Conservation (phyloP, 2,888 invertebrate species). For the Cataglyphis livida region DNA sequence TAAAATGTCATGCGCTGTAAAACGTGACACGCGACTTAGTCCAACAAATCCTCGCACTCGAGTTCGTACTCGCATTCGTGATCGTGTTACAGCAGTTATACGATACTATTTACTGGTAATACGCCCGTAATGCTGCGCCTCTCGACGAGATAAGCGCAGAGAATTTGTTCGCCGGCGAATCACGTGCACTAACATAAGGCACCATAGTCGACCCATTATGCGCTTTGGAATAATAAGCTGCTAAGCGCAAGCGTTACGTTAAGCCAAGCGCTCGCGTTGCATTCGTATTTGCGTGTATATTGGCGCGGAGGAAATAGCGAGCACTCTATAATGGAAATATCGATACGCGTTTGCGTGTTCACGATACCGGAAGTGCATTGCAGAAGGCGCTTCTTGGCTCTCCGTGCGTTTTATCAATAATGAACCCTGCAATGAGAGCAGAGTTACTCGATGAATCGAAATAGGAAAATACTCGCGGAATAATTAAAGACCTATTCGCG, state of each 20-base stretch:
- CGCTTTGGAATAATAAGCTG: conserved; percentile 48
- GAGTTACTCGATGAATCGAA: background rate
- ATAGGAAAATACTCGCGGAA: background rate
- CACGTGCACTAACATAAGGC: conserved; percentile 31
- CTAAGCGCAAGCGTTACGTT: conserved; percentile 27
- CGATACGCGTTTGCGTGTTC: conserved; percentile 13
- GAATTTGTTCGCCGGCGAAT: conserved; percentile 49
- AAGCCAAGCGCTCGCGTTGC: background rate
- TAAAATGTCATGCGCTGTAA: conserved; percentile 15
- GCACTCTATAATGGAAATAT: background rate
- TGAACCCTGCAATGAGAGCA: conserved; percentile 5
- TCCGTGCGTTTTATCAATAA: conserved; percentile 22
- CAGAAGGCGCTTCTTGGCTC: background rate
- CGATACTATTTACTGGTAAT: conserved; percentile 49
- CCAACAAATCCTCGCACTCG: conserved; percentile 36
- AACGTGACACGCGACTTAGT: conserved; percentile 18
- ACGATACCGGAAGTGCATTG: conserved; percentile 3
- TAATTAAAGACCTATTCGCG: conserved; percentile 14
- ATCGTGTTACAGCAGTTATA: conserved; percentile 46
- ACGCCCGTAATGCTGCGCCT: conserved; percentile 29
- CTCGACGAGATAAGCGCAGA: conserved; percentile 50
- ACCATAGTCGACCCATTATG: conserved; percentile 37
- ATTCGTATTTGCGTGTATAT: background rate
- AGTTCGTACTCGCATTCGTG: conserved; percentile 24
- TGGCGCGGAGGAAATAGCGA: background rate